Conservation (phyloP, 2,797 vertebrate species). For the Parotocinclus haroldoi region DNA sequence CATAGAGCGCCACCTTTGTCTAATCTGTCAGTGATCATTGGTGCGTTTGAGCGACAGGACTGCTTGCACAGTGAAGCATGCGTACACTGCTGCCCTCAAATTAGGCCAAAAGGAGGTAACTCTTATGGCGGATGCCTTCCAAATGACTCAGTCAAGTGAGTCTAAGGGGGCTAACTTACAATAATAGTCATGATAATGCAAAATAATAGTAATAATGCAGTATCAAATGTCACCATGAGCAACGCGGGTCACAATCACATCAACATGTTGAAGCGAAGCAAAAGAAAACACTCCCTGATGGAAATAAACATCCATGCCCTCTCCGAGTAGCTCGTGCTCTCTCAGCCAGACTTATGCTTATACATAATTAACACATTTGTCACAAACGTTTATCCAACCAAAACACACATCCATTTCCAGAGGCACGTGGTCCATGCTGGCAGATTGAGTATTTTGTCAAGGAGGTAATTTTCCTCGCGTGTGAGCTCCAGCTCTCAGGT, state of each 20-base stretch:
- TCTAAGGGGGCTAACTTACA: too few species aligned
- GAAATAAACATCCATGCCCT: background rate
- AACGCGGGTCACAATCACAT: slow-evolving; percentile 12
- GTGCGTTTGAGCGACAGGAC: too few species aligned
- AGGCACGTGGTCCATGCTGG: slow-evolving; percentile 27
- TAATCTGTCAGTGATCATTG: too few species aligned
- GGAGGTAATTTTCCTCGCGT: slow-evolving; percentile 49
- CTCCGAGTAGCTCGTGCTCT: background rate
- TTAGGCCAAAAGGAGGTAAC: too few species aligned
- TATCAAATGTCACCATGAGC: background rate
- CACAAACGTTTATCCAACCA: slow-evolving; percentile 32
- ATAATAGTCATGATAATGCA: too few species aligned
- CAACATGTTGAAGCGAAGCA: slow-evolving; percentile 7
- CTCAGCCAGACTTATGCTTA: slow-evolving; percentile 20
- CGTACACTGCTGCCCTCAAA: too few species aligned
- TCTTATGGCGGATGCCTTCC: too few species aligned
- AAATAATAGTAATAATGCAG: slow-evolving; percentile 10
- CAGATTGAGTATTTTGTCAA: slow-evolving; percentile 48
- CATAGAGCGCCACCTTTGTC: too few species aligned
- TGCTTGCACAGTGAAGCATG: too few species aligned
- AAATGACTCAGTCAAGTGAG: too few species aligned
- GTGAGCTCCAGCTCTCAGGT: slow-evolving; percentile 49
- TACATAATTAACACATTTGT: slow-evolving; percentile 36
- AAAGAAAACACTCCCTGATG: background rate
- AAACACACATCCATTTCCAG: slow-evolving; percentile 26